Base-by-base conservation (phyloP, 2,888 invertebrate species). In the Drosophila basisetae region DNA sequence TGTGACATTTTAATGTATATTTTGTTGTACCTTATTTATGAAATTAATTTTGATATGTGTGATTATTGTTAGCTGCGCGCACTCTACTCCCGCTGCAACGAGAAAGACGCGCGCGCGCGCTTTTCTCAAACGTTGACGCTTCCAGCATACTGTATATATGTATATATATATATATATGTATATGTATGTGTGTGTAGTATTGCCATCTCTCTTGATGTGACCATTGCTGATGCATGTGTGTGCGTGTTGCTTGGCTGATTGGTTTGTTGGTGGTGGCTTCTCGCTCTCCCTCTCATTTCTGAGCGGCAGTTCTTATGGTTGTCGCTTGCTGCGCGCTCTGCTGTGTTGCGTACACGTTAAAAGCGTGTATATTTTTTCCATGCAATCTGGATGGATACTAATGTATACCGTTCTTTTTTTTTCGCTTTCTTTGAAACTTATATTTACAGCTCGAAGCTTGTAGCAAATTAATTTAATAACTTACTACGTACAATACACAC, bases 41-140 rank as follows among this genome's bases (percentile, higher is more conserved):
- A 70, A 83, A 71, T 83, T 84, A 84, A 76, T 79, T 67, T 66
- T 59, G 62, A 64, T 73, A 69, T 43, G 41, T 52, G 68, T 59
- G 71, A 73, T 74, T 86, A 82, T 86, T 85, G 81, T 77, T 82
- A 75, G 91, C 70, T 84, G 84, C 91, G 84, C 84, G 89, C 83
- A 83, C 71, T 65, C 55, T 66, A 53, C 41, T 41, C n/a, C 30
- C 52, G 56, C 49, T 78, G 58, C 33, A 72, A 39, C 47, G 63
- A 54, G 43, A 62, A 73, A 80, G 72, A 83, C 66, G 71, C 65
- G 82, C 82, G 83, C 84, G 84, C 84, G 84, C 84, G 84, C 84
- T 90, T 84, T 84, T 85, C 81, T 74, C 65, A 63, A 55, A 60
- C 64, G 65, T 39, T 35, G 64, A 60, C 62, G 66, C 60, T 54